These are phyloP conservation scores for Hoplias malabaricus DNA, from an alignment of 2,113 vertebrate genomes.

Conservation along the genomic window DNA sequence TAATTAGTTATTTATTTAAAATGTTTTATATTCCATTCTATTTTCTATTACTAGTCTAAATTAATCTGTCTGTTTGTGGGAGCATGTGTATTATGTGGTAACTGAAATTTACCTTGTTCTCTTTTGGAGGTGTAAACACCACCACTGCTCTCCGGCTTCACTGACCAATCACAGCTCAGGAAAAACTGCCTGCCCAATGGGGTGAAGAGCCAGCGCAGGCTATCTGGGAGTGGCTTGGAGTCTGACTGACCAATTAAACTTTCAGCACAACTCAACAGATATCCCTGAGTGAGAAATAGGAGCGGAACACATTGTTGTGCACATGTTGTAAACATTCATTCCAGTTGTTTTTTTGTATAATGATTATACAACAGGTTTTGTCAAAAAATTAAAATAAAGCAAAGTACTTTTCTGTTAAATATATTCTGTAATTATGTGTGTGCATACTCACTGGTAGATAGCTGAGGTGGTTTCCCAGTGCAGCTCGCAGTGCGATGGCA, in stretches of 20 bases:
- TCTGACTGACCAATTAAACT: slow-evolving; percentile 76
- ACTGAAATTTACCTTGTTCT: slow-evolving; percentile 79
- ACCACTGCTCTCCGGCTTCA: slow-evolving; percentile 81
- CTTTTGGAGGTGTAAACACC: slow-evolving; percentile 88
- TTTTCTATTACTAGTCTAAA: no score
- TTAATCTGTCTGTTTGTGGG: no score
- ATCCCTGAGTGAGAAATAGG: slow-evolving; percentile 74
- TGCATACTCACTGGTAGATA: slow-evolving; percentile 83
- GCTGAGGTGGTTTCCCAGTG: slow-evolving; percentile 84
- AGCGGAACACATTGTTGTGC: no score
- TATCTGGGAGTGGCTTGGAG: slow-evolving; percentile 81
- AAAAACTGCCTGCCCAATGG: slow-evolving; percentile 93
- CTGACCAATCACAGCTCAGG: slow-evolving; percentile 91
- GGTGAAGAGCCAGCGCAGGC: slow-evolving; percentile 90
- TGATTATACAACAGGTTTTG: no score
- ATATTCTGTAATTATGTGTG: no score
- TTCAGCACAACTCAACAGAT: slow-evolving; percentile 88
- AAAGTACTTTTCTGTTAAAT: no score
- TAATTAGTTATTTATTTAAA: no score
- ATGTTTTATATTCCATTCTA: no score
- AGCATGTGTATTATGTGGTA: neutral
- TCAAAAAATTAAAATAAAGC: no score
- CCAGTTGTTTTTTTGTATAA: no score
- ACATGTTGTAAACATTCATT: no score
- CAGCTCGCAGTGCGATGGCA: slow-evolving; percentile 83